Evolutionary conservation across 2,797 vertebrate genomes (phyloP).

Genomic region (Bovichtus diacanthus): DNA sequence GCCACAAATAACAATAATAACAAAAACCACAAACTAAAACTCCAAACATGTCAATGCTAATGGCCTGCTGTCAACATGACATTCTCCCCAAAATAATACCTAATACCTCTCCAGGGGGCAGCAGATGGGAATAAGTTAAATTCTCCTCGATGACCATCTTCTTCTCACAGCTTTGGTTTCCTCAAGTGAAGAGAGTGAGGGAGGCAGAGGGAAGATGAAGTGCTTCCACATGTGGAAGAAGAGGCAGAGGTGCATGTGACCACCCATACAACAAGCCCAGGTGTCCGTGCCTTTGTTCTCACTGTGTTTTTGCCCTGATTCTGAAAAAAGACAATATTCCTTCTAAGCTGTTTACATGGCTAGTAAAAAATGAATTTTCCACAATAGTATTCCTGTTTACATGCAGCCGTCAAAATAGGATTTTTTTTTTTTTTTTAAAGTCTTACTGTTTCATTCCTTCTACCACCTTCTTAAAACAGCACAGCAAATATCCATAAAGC

Average conservation of each 20-base stretch:
- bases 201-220: constrained; percentile 73
- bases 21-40: neutral
- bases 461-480: no score
- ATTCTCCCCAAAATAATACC: constrained; percentile 1
- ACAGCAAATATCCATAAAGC: no score
- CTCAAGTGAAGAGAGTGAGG: constrained; percentile 52
- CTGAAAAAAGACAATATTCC: no score
- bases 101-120: constrained; percentile 5
- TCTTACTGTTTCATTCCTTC: no score
- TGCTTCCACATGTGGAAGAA: constrained; percentile 83
- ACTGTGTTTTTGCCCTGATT: neutral
- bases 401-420: no score
- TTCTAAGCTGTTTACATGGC: no score
- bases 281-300: constrained; percentile 73
- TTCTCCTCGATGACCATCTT: constrained; percentile 44
- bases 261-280: constrained; percentile 83
- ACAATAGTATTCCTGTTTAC: no score
- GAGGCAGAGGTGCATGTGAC: constrained; percentile 76
- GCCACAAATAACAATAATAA: constrained; percentile 13
- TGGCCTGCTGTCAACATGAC: constrained; percentile 22
- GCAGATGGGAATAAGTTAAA: constrained; percentile 4
- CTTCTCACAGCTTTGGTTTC: constrained; percentile 55
- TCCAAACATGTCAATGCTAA: neutral
- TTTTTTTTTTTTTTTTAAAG: no score
- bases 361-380: no score